phyloP scores from a whole-genome alignment of 2,797 vertebrate species.

The Mormyrus hasselquistii region DNA sequence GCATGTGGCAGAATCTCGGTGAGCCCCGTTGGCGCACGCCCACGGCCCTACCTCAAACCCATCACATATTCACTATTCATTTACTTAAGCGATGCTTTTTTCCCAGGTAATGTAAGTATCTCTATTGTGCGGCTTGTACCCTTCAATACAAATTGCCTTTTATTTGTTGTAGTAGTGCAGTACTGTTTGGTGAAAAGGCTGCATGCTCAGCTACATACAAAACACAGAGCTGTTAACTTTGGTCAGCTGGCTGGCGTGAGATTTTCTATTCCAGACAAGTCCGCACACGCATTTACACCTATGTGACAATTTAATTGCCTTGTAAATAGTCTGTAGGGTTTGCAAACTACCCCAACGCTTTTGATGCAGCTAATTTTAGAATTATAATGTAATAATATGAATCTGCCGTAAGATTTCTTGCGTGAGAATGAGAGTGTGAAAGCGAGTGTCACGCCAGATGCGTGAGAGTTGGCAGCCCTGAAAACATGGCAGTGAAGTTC shows the following conservation, averaged over 20 bases:
- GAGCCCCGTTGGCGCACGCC: slow-evolving; percentile 27
- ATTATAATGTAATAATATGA: too few relatives aligned
- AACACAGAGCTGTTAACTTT: background rate
- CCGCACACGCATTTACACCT: too few relatives aligned
- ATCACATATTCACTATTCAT: background rate
- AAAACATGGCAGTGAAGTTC: background rate
- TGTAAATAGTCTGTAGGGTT: too few relatives aligned
- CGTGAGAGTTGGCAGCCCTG: too few relatives aligned
- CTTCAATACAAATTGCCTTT: background rate
- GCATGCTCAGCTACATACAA: background rate
- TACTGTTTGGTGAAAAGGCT: background rate
- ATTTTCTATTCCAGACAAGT: too few relatives aligned
- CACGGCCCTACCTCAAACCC: background rate
- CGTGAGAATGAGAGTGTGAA: too few relatives aligned
- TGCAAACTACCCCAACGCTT: too few relatives aligned
- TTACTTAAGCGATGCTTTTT: background rate
- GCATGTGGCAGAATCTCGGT: slow-evolving; percentile 99
- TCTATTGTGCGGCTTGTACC: background rate
- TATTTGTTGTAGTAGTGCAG: background rate
- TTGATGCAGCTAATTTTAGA: too few relatives aligned
- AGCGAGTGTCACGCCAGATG: too few relatives aligned
- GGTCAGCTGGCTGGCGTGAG: too few relatives aligned
- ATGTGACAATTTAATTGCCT: too few relatives aligned
- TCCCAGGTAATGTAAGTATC: background rate
- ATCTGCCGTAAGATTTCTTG: too few relatives aligned